Evolutionary conservation across 37 sponge, comb jelly and placozoan species (phyloP), one percentile per base, ranked within the genome.

Genomic region (Beroe forskalii): DNA sequence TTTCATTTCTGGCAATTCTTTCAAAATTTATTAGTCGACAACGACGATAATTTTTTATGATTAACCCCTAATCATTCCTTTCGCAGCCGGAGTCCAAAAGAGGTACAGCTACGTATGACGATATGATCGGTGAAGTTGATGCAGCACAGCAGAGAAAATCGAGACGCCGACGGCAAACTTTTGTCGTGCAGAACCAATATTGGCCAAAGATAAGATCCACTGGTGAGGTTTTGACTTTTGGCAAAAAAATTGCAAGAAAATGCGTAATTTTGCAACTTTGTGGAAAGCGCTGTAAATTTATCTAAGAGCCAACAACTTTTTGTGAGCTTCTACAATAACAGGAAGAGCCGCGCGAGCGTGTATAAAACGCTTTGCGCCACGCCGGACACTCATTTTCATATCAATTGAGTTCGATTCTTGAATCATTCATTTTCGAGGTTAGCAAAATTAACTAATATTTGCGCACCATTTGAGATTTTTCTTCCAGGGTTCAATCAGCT

Each of bases 191-290:
- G 24, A 19, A 80, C 8, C 40, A 22, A n/a, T n/a, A 80, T 3
- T 80, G 86, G 86, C 86, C 86, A 12, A 44, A 44, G 30, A 80
- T 80, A 41, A 23, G 42, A 43, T 80, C 86, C 48, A 80, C 86
- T 23, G 86, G 86, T 80, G 9, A 25, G 86, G 39, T 42, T 12
- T 43, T 17, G 55, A 17, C 6, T 6, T 48, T 6, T 48, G 55
- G 12, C 55, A 48, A 17, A 12, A 12, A 48, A 48, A 48, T n/a
- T n/a, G n/a, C n/a, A n/a, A n/a, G n/a, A n/a, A n/a, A n/a, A n/a
- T n/a, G n/a, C n/a, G n/a, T n/a, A n/a, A 48, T 48, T 48, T 48
- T 48, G 55, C 55, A 6, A 48, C 55, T 17, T 48, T 48, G 6
- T 48, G 55, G 55, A 48, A 48, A 17, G 55, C 55, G 55, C 55